Conservation (phyloP, 2,797 vertebrate species). For the Tamandua tetradactyla region DNA sequence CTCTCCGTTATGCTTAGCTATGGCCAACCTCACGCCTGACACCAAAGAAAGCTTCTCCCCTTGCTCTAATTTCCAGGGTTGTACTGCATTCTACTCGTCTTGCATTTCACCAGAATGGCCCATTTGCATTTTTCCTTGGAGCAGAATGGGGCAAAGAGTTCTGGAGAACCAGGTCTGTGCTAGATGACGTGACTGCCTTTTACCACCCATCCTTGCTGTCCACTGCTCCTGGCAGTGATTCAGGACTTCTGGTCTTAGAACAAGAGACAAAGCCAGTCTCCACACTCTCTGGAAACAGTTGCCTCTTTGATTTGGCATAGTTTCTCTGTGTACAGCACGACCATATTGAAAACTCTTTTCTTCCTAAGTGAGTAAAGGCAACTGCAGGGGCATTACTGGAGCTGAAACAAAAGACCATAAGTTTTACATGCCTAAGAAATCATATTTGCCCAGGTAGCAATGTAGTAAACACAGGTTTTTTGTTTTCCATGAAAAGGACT, state of each 20-base stretch:
- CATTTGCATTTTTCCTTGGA: not conserved
- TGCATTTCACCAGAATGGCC: not conserved
- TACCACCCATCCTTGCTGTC: not conserved
- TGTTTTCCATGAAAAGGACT: constrained; percentile 17
- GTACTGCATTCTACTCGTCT: not conserved
- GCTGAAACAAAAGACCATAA: not conserved
- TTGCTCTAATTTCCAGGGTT: not conserved
- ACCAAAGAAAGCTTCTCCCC: not conserved
- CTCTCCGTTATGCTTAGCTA: not conserved
- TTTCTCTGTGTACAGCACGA: not conserved
- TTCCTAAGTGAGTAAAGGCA: not conserved
- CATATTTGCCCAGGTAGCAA: not conserved
- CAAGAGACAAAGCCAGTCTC: not conserved
- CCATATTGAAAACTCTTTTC: not conserved
- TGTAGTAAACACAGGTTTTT: not conserved
- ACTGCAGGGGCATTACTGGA: not conserved
- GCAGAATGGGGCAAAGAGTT: not conserved
- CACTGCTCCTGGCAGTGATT: not conserved
- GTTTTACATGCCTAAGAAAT: not conserved
- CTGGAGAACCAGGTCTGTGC: not conserved
- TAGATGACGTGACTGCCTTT: not conserved
- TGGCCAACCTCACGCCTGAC: constrained; percentile 54
- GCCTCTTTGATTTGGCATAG: not conserved
- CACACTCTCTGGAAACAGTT: accelerated
- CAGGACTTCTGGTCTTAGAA: constrained; percentile 4